Conservation (phyloP, 2,797 vertebrate genomes). For the Poecile montanus region DNA sequence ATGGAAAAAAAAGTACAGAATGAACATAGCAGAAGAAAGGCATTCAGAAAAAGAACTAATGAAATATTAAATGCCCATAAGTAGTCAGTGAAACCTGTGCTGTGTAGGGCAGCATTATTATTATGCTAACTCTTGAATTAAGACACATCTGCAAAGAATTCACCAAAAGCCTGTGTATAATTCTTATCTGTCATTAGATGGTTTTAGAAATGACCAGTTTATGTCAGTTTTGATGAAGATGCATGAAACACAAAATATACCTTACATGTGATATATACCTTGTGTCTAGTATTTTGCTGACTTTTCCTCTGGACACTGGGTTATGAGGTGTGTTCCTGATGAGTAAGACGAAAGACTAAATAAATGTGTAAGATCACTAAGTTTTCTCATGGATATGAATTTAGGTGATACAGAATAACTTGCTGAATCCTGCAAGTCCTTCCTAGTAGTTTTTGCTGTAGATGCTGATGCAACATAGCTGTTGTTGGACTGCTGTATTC, state of each 20-base stretch:
- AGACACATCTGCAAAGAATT: conserved; percentile 1
- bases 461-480: not conserved
- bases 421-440: not conserved
- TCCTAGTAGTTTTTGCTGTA: not conserved
- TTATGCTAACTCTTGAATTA: not conserved
- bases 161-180: not conserved
- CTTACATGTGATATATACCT: not conserved
- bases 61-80: conserved; percentile 10
- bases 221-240: not conserved
- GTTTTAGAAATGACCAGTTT: not conserved
- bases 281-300: not conserved
- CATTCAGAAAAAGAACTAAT: not conserved
- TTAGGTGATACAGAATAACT: not conserved
- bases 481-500: not conserved
- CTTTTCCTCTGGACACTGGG: not conserved
- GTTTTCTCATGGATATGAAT: accelerated
- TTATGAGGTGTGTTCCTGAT: not conserved
- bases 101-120: not conserved
- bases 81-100: not conserved
- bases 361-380: not conserved
- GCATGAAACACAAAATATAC: not conserved
- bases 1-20: not conserved
- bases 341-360: not conserved
- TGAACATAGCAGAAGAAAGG: not conserved
- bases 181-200: not conserved